These are phyloP conservation scores for Maniola hyperantus DNA, from an alignment of 2,888 invertebrate species.

Conservation along the genomic window DNA sequence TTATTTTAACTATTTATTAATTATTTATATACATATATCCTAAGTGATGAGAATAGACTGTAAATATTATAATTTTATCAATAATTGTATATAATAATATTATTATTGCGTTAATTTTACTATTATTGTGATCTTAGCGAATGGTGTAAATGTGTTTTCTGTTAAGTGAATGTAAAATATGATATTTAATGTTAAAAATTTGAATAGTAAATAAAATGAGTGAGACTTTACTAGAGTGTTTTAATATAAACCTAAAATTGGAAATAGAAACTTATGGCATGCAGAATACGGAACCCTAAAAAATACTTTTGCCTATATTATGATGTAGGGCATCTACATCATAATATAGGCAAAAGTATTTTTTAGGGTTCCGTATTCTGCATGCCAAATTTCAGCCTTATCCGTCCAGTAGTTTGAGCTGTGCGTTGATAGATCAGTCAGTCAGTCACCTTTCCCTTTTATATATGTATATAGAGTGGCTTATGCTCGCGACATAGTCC, in stretches of 20 bases:
- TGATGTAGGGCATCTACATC: too few species aligned
- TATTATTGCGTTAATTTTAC: conserved; percentile 57
- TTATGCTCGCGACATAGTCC: too few species aligned
- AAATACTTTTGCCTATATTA: too few species aligned
- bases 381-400: too few species aligned
- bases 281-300: too few species aligned
- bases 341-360: too few species aligned
- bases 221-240: conserved; percentile 55
- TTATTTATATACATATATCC: conserved; percentile 43
- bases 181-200: conserved; percentile 63
- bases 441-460: too few species aligned
- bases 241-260: conserved; percentile 26
- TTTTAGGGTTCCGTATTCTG: too few species aligned
- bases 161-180: conserved; percentile 46
- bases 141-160: conserved; percentile 37
- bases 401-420: too few species aligned
- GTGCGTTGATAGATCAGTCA: too few species aligned
- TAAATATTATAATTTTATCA: conserved; percentile 74
- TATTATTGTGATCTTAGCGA: conserved; percentile 75
- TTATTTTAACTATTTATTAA: conserved; percentile 47
- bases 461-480: too few species aligned
- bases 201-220: conserved; percentile 68
- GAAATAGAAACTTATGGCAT: neutral
- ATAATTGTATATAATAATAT: conserved; percentile 67
- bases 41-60: conserved; percentile 61